Evolutionary conservation across 2,888 invertebrate genomes (phyloP), one percentile per base, ranked within the genome.

Genomic region (Eutolmus rufibarbis): DNA sequence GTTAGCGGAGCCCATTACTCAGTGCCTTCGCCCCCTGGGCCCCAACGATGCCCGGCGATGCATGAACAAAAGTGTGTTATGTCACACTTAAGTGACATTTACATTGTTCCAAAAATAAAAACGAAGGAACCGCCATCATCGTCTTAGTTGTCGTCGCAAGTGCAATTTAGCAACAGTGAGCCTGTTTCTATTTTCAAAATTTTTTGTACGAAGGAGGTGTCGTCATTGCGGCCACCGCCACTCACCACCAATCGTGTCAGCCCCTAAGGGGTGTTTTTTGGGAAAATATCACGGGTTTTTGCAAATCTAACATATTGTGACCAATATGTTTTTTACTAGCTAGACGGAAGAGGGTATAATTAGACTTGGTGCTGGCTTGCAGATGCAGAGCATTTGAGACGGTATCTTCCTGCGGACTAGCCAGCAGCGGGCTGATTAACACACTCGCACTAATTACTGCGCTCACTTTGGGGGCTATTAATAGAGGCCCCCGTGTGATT

Each of bases 71-170:
- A 76, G 76, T 76, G 34, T 76, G 37, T 76, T 76, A 76, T 76
- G 76, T 76, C 76, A 76, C 76, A 76, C 76, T 37, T 74, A 74
- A 74, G 74, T 74, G 74, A 74, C 74, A 74, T 74, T 74, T 76
- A 37, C 76, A 76, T 76, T 76, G 76, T 76, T 76, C 76, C 76
- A 34, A 76, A 76, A 76, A 76, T 76, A 76, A 76, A 76, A 76
- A 40, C 66, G 66, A 23, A 66, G 66, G 34, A 76, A 76, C 16
- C 76, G 16, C 34, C 34, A 14, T n/a, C 12, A 3, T 14, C 74
- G 37, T 34, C 34, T 34, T 34, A 9, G 12, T 14, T 34, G 37
- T 37, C 12, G 5, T 34, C 37, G 40, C 34, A 76, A 34, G 34
- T 76, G 76, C 34, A 76, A 76, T 37, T 40, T 37, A 76, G 37